Percentiles rank a stretch among this genome's conserved stretches.
Conservation (phyloP, 2,888 invertebrate species). For the Hydrotaea diabolus region DNA sequence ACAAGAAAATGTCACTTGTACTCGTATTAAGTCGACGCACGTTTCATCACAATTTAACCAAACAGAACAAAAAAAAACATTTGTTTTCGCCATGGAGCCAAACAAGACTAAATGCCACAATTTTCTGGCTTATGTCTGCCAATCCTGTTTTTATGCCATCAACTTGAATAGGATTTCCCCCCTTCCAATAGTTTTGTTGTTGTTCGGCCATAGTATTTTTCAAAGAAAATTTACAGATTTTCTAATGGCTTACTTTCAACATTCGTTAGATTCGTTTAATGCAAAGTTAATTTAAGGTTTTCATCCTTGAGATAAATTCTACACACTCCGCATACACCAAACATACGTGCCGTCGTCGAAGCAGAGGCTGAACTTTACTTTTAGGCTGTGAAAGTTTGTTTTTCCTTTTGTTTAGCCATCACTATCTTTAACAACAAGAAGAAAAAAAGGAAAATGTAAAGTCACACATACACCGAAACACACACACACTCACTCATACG, state of each 20-base stretch:
- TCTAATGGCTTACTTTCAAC: constrained; percentile 53
- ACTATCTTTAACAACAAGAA: constrained; percentile 21
- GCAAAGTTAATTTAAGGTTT: constrained; percentile 53
- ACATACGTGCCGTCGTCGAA: background rate
- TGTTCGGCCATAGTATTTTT: background rate
- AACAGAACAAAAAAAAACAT: constrained; percentile 21
- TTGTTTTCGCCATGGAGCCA: too few species aligned
- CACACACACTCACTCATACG: background rate
- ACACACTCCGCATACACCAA: background rate
- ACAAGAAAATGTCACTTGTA: too few species aligned
- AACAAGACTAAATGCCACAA: background rate
- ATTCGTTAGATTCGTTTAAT: constrained; percentile 55
- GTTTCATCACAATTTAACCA: constrained; percentile 9
- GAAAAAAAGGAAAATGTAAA: background rate
- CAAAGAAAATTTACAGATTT: constrained; percentile 44
- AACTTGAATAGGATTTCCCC: background rate
- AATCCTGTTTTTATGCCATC: background rate
- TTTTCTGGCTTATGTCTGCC: background rate
- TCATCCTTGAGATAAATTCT: background rate
- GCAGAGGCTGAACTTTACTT: constrained; percentile 40
- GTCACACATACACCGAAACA: background rate
- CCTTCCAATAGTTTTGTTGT: background rate
- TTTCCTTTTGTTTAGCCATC: constrained; percentile 11
- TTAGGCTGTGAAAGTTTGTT: constrained; percentile 56
- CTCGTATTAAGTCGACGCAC: too few species aligned